Base-by-base conservation (phyloP, 2,888 invertebrate genomes). In the Cerceris ruficornis region DNA sequence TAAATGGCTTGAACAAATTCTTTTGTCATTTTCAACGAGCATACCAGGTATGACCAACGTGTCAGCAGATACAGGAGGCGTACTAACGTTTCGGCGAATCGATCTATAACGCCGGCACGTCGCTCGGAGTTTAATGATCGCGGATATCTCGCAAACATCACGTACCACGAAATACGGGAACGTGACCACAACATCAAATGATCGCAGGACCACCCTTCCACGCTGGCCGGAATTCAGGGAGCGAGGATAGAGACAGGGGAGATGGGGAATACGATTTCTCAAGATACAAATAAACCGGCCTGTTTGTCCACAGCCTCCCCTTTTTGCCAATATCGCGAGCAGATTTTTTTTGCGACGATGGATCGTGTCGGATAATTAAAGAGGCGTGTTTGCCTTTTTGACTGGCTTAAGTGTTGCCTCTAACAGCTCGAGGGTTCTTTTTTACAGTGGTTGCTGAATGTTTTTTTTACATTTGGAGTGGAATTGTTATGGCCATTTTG, bases 101-200 rank as follows among this genome's bases (percentile, higher is more conserved):
- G 55, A 55, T 66, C 14, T 11, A 9, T n/a, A 14, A 59, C 62
- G 14, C 62, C 57, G 49, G 75, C 81, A 83, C 78, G 74, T 80
- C 69, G 76, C 71, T 55, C 43, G 61, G 71, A 84, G 86, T 89
- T 90, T 89, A 90, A 91, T 89, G 89, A 90, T 90, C 85, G 86
- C 80, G 77, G 84, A 84, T 88, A 86, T 86, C 82, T 85, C 85
- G 84, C 89, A 90, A 91, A 90, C 88, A 91, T 91, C 91, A 91
- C 91, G 91, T 91, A 87, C 85, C 82, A 81, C 84, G 87, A 90
- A 91, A 91, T 88, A 89, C 88, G 87, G 85, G 88, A 80, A 91
- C 91, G 91, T 91, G 91, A 91, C 90, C 88, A 86, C 87, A 88
- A 88, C 88, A 83, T 86, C 83, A 87, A 89, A 82, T 83, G 81